Percentiles rank a stretch among this genome's conserved stretches.
Evolutionary conservation across 2,888 invertebrate genomes (phyloP).

Genomic region (Drosophila pegasa): DNA sequence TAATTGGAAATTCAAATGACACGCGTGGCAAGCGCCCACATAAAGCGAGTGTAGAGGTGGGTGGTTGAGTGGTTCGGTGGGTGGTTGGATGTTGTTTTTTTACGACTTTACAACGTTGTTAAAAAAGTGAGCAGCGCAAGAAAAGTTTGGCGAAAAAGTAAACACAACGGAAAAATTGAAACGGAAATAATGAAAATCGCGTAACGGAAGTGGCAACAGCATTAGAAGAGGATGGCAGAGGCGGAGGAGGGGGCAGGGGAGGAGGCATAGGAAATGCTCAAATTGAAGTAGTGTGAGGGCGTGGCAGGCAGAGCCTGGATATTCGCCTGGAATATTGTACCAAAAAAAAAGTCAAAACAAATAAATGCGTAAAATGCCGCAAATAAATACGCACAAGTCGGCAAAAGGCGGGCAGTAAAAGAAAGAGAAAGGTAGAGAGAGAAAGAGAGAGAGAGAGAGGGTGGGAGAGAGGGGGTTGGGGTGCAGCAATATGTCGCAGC

Average conservation of each 20-base stretch:
- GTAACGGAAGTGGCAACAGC: constrained; percentile 80
- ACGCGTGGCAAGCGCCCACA: constrained; percentile 23
- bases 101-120: constrained; percentile 80
- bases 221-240: constrained; percentile 48
- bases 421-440: neutral
- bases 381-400: constrained; percentile 72
- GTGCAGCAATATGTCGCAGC: constrained; percentile 71
- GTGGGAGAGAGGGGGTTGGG: too few species aligned
- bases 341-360: constrained; percentile 77
- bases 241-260: neutral
- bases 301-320: too few species aligned
- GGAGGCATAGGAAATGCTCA: too few species aligned
- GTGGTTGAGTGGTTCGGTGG: constrained; percentile 14
- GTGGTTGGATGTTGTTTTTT: constrained; percentile 50
- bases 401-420: constrained; percentile 9
- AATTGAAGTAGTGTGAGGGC: too few species aligned
- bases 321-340: constrained; percentile 46
- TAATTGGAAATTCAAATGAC: constrained; percentile 80
- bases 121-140: constrained; percentile 60
- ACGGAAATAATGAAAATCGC: constrained; percentile 82
- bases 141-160: constrained; percentile 63
- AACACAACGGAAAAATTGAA: constrained; percentile 79
- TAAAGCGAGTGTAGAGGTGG: constrained; percentile 1
- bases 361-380: constrained; percentile 82
- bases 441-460: neutral